These are phyloP conservation scores for Coregonus ussuriensis DNA, from an alignment of 2,797 vertebrate species.

Conservation along the genomic window DNA sequence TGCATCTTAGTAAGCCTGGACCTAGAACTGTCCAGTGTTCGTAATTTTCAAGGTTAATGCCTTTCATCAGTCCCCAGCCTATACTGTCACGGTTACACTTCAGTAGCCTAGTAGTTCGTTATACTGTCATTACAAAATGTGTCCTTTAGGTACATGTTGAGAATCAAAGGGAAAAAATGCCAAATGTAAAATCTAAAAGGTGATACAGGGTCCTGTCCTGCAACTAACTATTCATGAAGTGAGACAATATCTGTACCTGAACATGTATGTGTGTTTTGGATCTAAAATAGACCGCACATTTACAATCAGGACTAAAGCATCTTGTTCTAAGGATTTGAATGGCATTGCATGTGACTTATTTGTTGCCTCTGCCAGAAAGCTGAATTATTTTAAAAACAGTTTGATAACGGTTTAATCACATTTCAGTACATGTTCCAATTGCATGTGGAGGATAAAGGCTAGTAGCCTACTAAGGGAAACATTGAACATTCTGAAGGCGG, in stretches of 20 bases:
- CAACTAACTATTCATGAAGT: no score
- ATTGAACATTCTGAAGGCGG: slow-evolving; percentile 46
- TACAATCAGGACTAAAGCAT: neutral
- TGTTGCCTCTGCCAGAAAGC: no score
- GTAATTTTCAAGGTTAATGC: neutral
- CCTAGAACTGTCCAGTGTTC: neutral
- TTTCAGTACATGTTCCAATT: no score
- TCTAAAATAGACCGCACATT: neutral
- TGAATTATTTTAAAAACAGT: no score
- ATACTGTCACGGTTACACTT: neutral
- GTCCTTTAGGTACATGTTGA: neutral
- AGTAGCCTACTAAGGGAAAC: slow-evolving; percentile 6
- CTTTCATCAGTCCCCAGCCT: neutral
- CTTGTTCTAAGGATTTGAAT: neutral
- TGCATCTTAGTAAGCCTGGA: neutral
- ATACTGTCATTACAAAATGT: neutral
- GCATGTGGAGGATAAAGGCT: no score
- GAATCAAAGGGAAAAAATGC: neutral
- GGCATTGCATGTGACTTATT: neutral
- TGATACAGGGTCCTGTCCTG: no score
- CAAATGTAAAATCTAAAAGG: neutral
- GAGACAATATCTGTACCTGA: no score
- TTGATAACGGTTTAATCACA: no score
- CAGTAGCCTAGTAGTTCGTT: neutral
- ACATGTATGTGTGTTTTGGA: neutral